A percentile compares a stretch with the other conserved stretches of the same genome.
Evolutionary conservation across 2,797 vertebrate genomes (phyloP).

Genomic region (Astyanax mexicanus): DNA sequence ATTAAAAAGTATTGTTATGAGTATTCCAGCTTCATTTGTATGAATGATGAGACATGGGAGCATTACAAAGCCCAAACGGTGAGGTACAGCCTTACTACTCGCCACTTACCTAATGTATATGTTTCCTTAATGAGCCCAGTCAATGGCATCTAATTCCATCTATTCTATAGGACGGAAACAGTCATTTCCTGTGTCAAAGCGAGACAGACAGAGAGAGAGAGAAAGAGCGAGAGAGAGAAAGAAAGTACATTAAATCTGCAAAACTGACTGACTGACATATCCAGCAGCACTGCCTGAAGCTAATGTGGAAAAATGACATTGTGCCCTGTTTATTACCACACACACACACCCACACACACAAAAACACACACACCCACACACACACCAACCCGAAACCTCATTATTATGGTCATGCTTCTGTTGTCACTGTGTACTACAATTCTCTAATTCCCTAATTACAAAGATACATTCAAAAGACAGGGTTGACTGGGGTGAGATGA

Average conservation of each 20-base stretch:
- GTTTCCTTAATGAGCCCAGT: neutral
- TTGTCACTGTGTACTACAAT: conserved; percentile 43
- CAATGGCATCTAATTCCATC: neutral
- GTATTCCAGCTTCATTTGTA: conserved; percentile 3
- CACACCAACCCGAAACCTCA: conserved; percentile 45
- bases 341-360: neutral
- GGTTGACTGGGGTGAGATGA: conserved; percentile 16
- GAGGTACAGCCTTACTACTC: neutral
- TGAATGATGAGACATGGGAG: neutral
- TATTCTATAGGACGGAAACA: neutral
- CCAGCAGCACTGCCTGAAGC: conserved; percentile 39
- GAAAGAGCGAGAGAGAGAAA: neutral
- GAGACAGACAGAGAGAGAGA: neutral
- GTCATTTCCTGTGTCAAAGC: conserved; percentile 4
- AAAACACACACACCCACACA: neutral
- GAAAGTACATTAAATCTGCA: neutral
- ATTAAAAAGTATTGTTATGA: neutral
- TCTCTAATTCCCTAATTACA: conserved; percentile 51
- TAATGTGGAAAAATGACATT: conserved; percentile 8
- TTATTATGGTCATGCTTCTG: conserved; percentile 48
- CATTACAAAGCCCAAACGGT: neutral
- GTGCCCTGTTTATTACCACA: conserved; percentile 38
- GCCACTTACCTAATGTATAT: neutral
- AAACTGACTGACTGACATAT: conserved; percentile 37
- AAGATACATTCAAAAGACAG: conserved; percentile 13